These are phyloP conservation scores for Anguilla japonica DNA, from an alignment of 2,113 vertebrate genomes.

Conservation along the genomic window DNA sequence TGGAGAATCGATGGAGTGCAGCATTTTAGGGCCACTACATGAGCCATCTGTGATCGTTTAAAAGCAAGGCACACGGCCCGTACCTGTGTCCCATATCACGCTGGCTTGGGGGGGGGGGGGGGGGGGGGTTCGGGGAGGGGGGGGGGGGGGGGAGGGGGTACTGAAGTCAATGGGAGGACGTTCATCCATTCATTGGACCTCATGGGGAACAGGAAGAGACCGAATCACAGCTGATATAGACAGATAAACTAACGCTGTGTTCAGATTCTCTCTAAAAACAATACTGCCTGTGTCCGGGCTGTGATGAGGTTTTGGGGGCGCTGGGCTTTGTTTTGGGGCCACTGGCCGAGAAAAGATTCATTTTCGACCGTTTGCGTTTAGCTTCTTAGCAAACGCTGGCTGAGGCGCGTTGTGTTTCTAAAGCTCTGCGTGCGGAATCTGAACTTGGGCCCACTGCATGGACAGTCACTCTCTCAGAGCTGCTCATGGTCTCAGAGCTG, in stretches of 20 bases:
- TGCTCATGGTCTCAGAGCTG: not conserved
- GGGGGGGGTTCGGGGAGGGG: not conserved
- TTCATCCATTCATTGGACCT: not conserved
- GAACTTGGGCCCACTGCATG: too few relatives aligned
- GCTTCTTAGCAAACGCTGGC: not conserved
- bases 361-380: not conserved
- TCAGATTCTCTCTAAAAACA: not conserved
- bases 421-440: too few relatives aligned
- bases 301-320: too few relatives aligned
- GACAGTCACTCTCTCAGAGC: too few relatives aligned
- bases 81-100: conserved; percentile 79
- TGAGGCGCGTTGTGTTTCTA: not conserved
- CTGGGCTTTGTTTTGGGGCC: too few relatives aligned
- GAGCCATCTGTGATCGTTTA: conserved; percentile 94
- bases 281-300: not conserved
- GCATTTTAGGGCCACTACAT: conserved; percentile 99
- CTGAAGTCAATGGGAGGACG: not conserved
- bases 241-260: not conserved
- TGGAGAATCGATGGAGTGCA: conserved; percentile 97
- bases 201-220: not conserved
- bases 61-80: conserved; percentile 97
- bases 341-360: not conserved
- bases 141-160: not conserved
- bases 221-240: not conserved
- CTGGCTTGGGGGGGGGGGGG: not conserved